These are phyloP conservation scores for Xenus cinereus DNA, from an alignment of 2,113 vertebrate genomes.

Conservation along the genomic window DNA sequence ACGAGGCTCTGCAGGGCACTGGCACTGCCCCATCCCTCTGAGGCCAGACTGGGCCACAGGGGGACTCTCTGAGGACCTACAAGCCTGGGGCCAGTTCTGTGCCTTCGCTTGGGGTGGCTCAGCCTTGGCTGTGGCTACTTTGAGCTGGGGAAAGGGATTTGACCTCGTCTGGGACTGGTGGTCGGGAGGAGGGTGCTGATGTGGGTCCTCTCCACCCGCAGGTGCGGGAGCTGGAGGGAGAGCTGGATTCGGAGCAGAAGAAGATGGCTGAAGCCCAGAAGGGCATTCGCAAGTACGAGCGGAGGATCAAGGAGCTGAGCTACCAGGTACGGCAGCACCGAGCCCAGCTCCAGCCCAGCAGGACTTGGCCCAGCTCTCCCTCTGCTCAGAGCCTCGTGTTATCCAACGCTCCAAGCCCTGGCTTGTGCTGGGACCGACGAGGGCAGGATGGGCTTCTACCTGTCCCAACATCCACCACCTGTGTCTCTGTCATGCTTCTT, in stretches of 20 bases:
- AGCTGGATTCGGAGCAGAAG: constrained; percentile 87
- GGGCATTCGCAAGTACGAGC: constrained; percentile 88
- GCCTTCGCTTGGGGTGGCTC: background rate
- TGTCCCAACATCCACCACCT: background rate
- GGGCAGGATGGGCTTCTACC: background rate
- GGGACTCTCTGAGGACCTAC: background rate
- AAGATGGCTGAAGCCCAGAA: constrained; percentile 87
- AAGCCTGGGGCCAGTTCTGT: background rate
- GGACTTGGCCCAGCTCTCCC: background rate
- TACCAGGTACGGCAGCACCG: constrained; percentile 76
- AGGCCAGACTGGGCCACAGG: background rate
- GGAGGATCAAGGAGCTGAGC: constrained; percentile 87
- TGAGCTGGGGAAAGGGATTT: background rate
- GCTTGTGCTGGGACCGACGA: accelerated
- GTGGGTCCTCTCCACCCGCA: background rate
- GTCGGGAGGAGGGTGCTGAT: background rate
- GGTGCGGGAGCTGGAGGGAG: constrained; percentile 89
- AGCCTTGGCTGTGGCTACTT: background rate
- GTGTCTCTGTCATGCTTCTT: background rate
- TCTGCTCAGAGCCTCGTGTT: background rate
- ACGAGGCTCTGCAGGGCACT: background rate
- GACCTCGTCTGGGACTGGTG: background rate
- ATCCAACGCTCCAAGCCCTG: no score
- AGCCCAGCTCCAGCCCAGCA: background rate
- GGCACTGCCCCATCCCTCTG: background rate